phyloP scores from a whole-genome alignment of 2,113 vertebrate genomes.

The Callorhinus ursinus region DNA sequence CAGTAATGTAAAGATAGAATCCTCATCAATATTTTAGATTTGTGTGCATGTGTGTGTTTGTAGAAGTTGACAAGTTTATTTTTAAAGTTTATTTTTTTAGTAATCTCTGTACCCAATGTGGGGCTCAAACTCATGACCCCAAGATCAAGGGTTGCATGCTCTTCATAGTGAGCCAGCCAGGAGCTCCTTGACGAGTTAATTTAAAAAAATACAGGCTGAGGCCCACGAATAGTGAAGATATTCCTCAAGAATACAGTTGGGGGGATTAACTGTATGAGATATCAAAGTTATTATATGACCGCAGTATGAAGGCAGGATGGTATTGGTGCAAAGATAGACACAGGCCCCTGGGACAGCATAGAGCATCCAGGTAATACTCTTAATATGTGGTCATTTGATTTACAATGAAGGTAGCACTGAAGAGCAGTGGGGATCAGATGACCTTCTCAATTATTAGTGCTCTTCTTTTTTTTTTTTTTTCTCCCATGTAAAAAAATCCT shows the following conservation, averaged over 20 bases:
- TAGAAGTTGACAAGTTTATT: neutral
- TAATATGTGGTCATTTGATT: neutral
- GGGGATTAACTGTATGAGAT: neutral
- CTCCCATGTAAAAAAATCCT: neutral
- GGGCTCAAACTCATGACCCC: neutral
- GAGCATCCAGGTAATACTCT: neutral
- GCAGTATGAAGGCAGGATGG: neutral
- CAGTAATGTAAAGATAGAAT: neutral
- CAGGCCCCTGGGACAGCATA: neutral
- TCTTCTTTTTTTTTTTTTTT: neutral
- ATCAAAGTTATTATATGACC: neutral
- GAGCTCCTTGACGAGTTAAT: neutral
- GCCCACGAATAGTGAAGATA: neutral
- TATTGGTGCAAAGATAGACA: neutral
- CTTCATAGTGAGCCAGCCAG: neutral
- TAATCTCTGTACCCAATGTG: neutral
- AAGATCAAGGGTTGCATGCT: neutral
- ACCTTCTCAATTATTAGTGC: neutral
- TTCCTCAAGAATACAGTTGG: neutral
- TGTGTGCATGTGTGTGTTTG: neutral
- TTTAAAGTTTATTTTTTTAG: neutral
- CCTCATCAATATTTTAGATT: neutral
- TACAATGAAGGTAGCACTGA: neutral
- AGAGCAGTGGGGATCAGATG: neutral
- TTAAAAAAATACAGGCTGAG: neutral